Conservation (phyloP, 92 coral and sea anemone genomes). For the Siderastrea siderea region DNA sequence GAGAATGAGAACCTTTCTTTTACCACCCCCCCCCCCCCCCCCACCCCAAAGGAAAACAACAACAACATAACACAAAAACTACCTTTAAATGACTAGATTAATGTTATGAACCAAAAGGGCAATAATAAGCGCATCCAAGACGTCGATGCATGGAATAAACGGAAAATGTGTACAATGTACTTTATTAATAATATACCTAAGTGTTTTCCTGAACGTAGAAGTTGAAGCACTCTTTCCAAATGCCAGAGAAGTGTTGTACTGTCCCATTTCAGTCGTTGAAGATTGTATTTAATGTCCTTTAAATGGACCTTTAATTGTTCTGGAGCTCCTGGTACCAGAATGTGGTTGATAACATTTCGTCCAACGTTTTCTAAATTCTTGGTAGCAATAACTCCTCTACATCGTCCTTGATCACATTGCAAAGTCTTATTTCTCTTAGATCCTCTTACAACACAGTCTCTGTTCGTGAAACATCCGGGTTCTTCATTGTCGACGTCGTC, state of each 20-base stretch:
- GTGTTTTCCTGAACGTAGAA: slow-evolving; percentile 77
- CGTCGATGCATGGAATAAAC: neutral
- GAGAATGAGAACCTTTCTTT: too few relatives aligned
- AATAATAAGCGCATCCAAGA: too few relatives aligned
- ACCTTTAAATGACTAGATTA: too few relatives aligned
- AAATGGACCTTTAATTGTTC: slow-evolving; percentile 54
- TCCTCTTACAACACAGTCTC: slow-evolving; percentile 83
- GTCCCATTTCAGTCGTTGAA: slow-evolving; percentile 51
- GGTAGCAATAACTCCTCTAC: slow-evolving; percentile 78
- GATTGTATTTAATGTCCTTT: slow-evolving; percentile 50
- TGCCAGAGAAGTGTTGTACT: slow-evolving; percentile 71
- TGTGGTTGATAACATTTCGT: slow-evolving; percentile 73
- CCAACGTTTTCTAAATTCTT: slow-evolving; percentile 69
- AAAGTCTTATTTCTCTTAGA: slow-evolving; percentile 69
- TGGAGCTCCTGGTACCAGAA: slow-evolving; percentile 91
- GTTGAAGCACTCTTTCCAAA: slow-evolving; percentile 71
- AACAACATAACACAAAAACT: too few relatives aligned
- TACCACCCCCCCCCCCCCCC: too few relatives aligned
- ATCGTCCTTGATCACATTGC: slow-evolving; percentile 76
- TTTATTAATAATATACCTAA: neutral
- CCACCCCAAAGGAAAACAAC: too few relatives aligned
- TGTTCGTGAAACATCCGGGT: slow-evolving; percentile 66
- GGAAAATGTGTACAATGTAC: too few relatives aligned
- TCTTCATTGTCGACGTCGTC: slow-evolving; percentile 97
- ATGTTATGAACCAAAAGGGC: too few relatives aligned